phyloP scores from a whole-genome alignment of 2,888 invertebrate genomes.

The Crioceris asparagi region DNA sequence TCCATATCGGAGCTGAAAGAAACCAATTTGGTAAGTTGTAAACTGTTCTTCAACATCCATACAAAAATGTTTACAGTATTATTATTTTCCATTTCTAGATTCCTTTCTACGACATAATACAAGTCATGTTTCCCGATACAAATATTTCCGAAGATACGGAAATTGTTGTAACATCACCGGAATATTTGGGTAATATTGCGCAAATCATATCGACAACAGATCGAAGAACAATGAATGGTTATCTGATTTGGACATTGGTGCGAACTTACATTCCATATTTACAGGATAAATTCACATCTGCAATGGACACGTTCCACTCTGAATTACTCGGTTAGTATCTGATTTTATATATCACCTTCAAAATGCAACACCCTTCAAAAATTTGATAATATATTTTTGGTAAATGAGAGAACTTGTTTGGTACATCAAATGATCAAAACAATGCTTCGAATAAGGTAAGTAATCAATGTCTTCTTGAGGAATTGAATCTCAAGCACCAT shows the following conservation, averaged over 20 bases:
- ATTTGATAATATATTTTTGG: slow-evolving; percentile 1
- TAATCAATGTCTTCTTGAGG: too few species aligned
- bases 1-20: slow-evolving; percentile 37
- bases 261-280: slow-evolving; percentile 45
- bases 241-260: slow-evolving; percentile 48
- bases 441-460: too few species aligned
- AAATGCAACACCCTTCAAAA: not conserved
- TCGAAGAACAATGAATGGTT: slow-evolving; percentile 44
- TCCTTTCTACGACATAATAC: slow-evolving; percentile 38
- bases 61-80: not conserved
- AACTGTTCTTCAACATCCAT: slow-evolving; percentile 1
- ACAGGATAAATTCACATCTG: slow-evolving; percentile 34
- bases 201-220: slow-evolving; percentile 43
- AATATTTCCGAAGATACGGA: slow-evolving; percentile 42
- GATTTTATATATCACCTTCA: too few species aligned
- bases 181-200: slow-evolving; percentile 44
- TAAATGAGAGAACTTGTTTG: too few species aligned
- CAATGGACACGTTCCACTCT: slow-evolving; percentile 26
- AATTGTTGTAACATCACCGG: slow-evolving; percentile 41
- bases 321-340: slow-evolving; percentile 31
- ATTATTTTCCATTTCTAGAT: slow-evolving; percentile 30
- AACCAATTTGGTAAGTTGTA: slow-evolving; percentile 36
- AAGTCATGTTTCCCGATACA: slow-evolving; percentile 40
- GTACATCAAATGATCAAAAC: too few species aligned
- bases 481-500: too few species aligned